These are phyloP conservation scores for Orthosia gracilis DNA, from an alignment of 2,888 invertebrate species.

Conservation along the genomic window DNA sequence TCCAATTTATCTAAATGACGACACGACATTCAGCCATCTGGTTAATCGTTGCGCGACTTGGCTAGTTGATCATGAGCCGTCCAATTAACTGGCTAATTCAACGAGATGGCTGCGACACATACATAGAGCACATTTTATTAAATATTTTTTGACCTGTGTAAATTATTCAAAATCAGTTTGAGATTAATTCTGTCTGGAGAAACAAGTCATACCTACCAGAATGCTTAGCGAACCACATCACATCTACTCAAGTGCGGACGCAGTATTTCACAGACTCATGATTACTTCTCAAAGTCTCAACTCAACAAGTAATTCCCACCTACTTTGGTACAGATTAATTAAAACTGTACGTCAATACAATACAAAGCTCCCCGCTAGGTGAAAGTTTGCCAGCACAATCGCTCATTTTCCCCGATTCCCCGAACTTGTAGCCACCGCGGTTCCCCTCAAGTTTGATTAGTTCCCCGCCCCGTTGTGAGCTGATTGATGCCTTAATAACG, in stretches of 20 bases:
- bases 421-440: constrained; percentile 31
- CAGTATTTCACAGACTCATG: not conserved
- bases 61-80: too few species aligned
- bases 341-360: constrained; percentile 43
- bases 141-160: too few species aligned
- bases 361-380: constrained; percentile 30
- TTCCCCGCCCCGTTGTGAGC: constrained; percentile 45
- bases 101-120: too few species aligned
- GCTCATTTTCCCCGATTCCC: constrained; percentile 41
- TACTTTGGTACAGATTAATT: constrained; percentile 40
- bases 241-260: not conserved
- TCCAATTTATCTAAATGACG: too few species aligned
- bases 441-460: constrained; percentile 56
- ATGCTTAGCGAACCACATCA: too few species aligned
- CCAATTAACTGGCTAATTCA: too few species aligned
- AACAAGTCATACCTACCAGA: too few species aligned
- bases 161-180: too few species aligned
- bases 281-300: not conserved
- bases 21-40: too few species aligned
- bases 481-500: constrained; percentile 63
- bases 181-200: too few species aligned
- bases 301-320: not conserved
- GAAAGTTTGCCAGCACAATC: constrained; percentile 52
- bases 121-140: too few species aligned
- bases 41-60: too few species aligned